Evolutionary conservation across 2,797 vertebrate species (phyloP).

Genomic region (Acipenser ruthenus): DNA sequence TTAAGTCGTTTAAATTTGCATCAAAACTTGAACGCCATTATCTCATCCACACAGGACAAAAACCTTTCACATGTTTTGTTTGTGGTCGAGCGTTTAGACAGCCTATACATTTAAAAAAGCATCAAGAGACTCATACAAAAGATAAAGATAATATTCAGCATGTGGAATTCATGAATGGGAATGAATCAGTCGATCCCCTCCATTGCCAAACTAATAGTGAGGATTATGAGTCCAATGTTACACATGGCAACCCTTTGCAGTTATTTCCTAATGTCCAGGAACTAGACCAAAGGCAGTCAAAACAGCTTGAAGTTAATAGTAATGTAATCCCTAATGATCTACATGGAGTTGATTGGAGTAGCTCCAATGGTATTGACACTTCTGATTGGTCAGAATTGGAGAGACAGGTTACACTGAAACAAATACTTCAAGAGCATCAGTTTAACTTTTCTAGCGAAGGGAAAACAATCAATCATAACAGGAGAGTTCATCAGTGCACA

Average conservation of each 20-base stretch:
- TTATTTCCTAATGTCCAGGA: slow-evolving; percentile 32
- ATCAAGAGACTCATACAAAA: slow-evolving; percentile 26
- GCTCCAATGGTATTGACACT: background rate
- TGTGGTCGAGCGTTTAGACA: slow-evolving; percentile 70
- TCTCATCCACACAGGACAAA: slow-evolving; percentile 70
- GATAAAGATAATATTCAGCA: slow-evolving; percentile 15
- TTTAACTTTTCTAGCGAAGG: slow-evolving; percentile 28
- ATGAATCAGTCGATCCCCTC: background rate
- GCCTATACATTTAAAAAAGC: slow-evolving; percentile 38
- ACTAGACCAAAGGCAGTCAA: slow-evolving; percentile 33
- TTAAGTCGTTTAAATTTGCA: slow-evolving; percentile 63
- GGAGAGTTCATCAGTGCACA: slow-evolving; percentile 49
- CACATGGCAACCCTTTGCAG: slow-evolving; percentile 17
- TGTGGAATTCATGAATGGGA: slow-evolving; percentile 1
- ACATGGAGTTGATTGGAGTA: slow-evolving; percentile 23
- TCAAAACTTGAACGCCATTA: slow-evolving; percentile 69
- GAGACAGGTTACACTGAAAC: slow-evolving; percentile 31
- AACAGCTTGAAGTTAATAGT: slow-evolving; percentile 40
- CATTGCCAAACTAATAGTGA: slow-evolving; percentile 1
- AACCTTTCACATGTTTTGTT: slow-evolving; percentile 61
- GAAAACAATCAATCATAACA: slow-evolving; percentile 29
- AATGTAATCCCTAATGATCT: slow-evolving; percentile 36
- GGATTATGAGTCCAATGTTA: slow-evolving; percentile 3
- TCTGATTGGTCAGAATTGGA: slow-evolving; percentile 17
- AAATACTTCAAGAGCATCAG: slow-evolving; percentile 26